phyloP scores from a whole-genome alignment of 1,140 invertebrate genomes.

The Drosophila hydei region DNA sequence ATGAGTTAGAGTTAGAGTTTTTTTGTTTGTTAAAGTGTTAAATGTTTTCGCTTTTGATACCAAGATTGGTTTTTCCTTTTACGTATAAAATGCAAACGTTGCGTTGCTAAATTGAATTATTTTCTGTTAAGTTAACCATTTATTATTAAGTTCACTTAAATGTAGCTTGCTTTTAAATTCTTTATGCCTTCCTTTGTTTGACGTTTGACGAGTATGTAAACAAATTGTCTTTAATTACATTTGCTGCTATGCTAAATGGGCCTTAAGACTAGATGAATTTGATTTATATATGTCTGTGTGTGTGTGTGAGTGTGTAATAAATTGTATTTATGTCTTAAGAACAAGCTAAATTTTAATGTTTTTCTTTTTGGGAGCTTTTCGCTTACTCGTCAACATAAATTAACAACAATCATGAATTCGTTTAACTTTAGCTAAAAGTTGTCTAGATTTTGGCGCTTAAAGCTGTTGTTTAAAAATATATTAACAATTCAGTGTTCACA shows the following conservation, averaged over 20 bases:
- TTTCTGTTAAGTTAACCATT: conserved; percentile 57
- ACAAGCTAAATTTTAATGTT: conserved; percentile 59
- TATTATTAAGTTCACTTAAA: conserved; percentile 62
- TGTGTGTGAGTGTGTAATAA: conserved; percentile 53
- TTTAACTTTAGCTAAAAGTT: conserved; percentile 70
- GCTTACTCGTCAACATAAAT: conserved; percentile 37
- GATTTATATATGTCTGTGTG: conserved; percentile 51
- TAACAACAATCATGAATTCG: conserved; percentile 76
- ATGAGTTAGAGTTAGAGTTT: conserved; percentile 32
- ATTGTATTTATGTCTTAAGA: conserved; percentile 53
- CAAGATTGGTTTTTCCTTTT: conserved; percentile 26
- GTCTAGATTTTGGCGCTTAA: conserved; percentile 61
- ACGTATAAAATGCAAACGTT: conserved; percentile 77
- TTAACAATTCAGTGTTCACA: conserved; percentile 72
- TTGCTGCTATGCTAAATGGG: conserved; percentile 63
- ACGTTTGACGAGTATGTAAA: conserved; percentile 30
- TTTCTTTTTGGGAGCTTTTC: not conserved
- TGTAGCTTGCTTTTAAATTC: conserved; percentile 68
- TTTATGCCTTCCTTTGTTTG: conserved; percentile 29
- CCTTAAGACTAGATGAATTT: conserved; percentile 67
- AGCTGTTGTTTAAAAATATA: conserved; percentile 79
- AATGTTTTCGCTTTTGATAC: conserved; percentile 25
- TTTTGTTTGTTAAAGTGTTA: conserved; percentile 32
- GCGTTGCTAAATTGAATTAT: conserved; percentile 73
- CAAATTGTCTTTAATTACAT: conserved; percentile 58